Conservation (phyloP, 92 coral and sea anemone genomes). For the Porites lobata region DNA sequence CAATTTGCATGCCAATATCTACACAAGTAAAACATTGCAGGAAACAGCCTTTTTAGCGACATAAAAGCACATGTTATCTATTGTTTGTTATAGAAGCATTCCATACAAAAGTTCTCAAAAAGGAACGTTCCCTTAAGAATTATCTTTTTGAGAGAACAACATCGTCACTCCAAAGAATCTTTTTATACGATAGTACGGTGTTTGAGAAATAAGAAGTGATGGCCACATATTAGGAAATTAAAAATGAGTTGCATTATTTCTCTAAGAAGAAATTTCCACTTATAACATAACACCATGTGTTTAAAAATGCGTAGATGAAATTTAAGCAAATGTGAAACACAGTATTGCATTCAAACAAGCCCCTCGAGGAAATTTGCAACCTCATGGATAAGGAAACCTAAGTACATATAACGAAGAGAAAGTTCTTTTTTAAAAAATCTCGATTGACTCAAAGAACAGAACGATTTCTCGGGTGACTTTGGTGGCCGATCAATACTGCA, state of each 20-base stretch:
- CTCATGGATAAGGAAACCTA: background rate
- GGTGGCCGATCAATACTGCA: background rate
- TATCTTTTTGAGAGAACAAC: background rate
- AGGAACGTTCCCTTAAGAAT: background rate
- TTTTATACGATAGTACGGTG: too few species aligned
- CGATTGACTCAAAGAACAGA: background rate
- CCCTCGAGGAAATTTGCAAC: constrained; percentile 21
- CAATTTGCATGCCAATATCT: constrained; percentile 39
- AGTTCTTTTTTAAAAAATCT: background rate
- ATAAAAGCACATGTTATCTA: constrained; percentile 36
- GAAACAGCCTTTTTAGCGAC: constrained; percentile 26
- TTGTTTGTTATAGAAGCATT: background rate
- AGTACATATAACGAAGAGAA: background rate
- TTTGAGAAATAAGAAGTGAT: background rate
- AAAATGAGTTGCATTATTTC: too few species aligned
- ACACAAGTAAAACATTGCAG: constrained; percentile 17
- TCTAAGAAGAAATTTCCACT: too few species aligned
- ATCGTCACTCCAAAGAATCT: background rate
- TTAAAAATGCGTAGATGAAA: background rate
- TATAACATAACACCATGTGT: background rate
- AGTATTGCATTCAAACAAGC: background rate
- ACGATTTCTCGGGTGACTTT: background rate
- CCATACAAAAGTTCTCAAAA: background rate
- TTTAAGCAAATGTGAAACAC: background rate
- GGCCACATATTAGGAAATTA: background rate